Evolutionary conservation across 2,888 invertebrate species (phyloP).

Genomic region (Tipula confusa): DNA sequence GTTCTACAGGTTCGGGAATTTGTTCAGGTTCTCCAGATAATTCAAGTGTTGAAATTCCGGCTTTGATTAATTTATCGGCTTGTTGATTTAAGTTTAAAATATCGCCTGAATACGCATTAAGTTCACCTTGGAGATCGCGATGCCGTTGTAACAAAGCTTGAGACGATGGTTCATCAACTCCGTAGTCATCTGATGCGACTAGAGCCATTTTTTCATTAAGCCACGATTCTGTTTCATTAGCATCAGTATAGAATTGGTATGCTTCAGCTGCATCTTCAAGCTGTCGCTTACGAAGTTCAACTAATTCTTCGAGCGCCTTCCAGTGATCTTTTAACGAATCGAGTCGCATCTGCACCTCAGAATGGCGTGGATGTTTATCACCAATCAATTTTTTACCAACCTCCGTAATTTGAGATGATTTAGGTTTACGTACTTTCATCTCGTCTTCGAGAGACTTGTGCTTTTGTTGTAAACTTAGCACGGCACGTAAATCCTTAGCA

Average conservation of each 20-base stretch:
- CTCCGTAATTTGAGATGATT: constrained; percentile 64
- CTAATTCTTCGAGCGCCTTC: constrained; percentile 81
- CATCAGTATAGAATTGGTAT: constrained; percentile 95
- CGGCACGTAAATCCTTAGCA: constrained; percentile 88
- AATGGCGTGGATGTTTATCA: constrained; percentile 75
- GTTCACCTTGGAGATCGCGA: constrained; percentile 79
- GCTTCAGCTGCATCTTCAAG: constrained; percentile 87
- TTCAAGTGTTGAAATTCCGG: constrained; percentile 63
- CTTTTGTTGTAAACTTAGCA: constrained; percentile 83
- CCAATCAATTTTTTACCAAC: constrained; percentile 67
- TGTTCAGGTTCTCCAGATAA: constrained; percentile 62
- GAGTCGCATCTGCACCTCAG: constrained; percentile 76
- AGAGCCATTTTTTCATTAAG: constrained; percentile 92
- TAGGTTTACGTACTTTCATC: constrained; percentile 65
- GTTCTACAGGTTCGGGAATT: constrained; percentile 53
- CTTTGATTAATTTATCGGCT: constrained; percentile 68
- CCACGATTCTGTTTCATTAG: constrained; percentile 97
- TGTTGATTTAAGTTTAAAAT: constrained; percentile 74
- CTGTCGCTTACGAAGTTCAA: constrained; percentile 67
- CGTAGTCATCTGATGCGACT: constrained; percentile 84
- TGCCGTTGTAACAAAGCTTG: constrained; percentile 84
- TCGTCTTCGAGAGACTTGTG: constrained; percentile 89
- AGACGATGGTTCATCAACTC: constrained; percentile 87
- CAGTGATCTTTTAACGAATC: constrained; percentile 78
- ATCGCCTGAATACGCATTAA: constrained; percentile 83